Conservation (phyloP, 2,113 vertebrate species). For the Ranitomeya imitator region DNA sequence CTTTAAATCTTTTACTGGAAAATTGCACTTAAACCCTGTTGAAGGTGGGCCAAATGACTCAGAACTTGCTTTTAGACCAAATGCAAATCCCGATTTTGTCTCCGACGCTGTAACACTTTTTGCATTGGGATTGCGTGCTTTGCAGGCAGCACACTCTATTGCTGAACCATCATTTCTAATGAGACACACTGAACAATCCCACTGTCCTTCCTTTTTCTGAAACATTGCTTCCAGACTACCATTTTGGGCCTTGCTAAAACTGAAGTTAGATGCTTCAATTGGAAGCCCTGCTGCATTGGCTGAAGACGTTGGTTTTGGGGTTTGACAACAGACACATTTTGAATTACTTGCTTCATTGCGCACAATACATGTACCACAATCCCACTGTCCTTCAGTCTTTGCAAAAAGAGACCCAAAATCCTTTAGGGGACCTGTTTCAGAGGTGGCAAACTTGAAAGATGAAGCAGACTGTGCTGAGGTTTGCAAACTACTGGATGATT, state of each 20-base stretch:
- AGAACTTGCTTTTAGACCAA: slow-evolving; percentile 71
- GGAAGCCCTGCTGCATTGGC: background rate
- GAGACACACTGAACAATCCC: slow-evolving; percentile 80
- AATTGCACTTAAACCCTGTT: slow-evolving; percentile 77
- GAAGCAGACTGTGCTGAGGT: slow-evolving; percentile 55
- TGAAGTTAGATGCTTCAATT: slow-evolving; percentile 55
- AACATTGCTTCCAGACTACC: slow-evolving; percentile 75
- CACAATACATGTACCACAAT: slow-evolving; percentile 73
- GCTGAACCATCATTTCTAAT: slow-evolving; percentile 76
- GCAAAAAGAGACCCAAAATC: slow-evolving; percentile 65
- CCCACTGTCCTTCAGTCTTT: slow-evolving; percentile 78
- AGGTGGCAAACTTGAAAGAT: slow-evolving; percentile 76
- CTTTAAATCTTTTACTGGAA: slow-evolving; percentile 75
- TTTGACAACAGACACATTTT: slow-evolving; percentile 74
- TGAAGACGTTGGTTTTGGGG: slow-evolving; percentile 59
- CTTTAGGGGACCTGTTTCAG: slow-evolving; percentile 62
- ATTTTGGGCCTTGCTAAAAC: slow-evolving; percentile 63
- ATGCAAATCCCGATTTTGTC: slow-evolving; percentile 65
- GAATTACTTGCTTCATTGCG: slow-evolving; percentile 74
- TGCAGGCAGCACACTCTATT: slow-evolving; percentile 75
- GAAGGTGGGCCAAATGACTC: slow-evolving; percentile 66
- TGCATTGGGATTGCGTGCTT: slow-evolving; percentile 71
- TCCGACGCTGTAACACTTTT: slow-evolving; percentile 61
- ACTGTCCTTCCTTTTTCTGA: slow-evolving; percentile 79
- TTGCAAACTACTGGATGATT: slow-evolving; percentile 60